Base-by-base conservation (phyloP, 2,888 invertebrate genomes). In the Rutpela maculata region DNA sequence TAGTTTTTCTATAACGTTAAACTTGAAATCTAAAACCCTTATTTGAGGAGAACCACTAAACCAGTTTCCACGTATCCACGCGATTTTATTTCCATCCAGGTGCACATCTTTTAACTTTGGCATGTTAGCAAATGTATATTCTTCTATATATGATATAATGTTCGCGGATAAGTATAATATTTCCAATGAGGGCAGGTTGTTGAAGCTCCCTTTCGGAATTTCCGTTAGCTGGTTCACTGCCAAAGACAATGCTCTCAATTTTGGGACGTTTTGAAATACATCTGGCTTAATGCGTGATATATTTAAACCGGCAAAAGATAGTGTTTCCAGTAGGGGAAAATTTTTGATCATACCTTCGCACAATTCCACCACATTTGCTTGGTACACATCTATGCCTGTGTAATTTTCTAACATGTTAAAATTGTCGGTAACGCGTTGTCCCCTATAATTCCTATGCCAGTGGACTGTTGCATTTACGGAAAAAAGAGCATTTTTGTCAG, bases 321-420 rank as follows among this genome's bases (percentile, higher is more conserved):
- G 78, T 9, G 68, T 73, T 79, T 84, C 78, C 50, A 87, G 66
- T 26, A 68, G 35, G 4, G 78, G 78, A 75, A 87, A 86, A 65
- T 84, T 82, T 71, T 84, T 85, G 0, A 87, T 80, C 81, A 86
- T 86, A 55, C 85, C 85, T 67, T 84, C 84, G 74, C 87, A 87
- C 35, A 87, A 77, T 17, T 82, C 81, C 1, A 82, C 82, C 4
- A 85, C 84, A 68, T 86, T 86, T 0, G 84, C 85, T 68, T 77
- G 76, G 5, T 77, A 80, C 15, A 87, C 81, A 70, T 87, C 82
- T 38, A 87, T 84, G 9, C 66, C 70, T 35, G 63, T 60, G 38
- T 82, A 82, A 17, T 74, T 75, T 60, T 86, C 83, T 63, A 85
- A 62, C 5, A 71, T 11, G 67, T 85, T 78, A 56, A 85, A 80